phyloP scores from a whole-genome alignment of 2,113 vertebrate genomes.

The Pluvialis apricaria region DNA sequence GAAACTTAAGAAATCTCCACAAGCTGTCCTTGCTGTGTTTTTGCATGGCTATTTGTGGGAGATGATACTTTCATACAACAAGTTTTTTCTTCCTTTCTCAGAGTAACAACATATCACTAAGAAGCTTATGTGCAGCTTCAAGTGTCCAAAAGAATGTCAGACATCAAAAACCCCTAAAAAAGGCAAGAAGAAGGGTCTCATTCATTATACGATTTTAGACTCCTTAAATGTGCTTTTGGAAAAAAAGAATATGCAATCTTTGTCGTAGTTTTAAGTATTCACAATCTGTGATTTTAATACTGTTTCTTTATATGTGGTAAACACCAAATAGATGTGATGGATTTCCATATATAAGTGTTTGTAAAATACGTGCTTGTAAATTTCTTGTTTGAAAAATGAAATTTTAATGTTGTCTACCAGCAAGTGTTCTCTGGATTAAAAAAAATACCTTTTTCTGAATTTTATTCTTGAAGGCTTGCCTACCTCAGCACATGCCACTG shows the following conservation, averaged over 20 bases:
- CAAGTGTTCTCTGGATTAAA: neutral
- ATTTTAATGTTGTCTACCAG: neutral
- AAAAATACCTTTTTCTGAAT: neutral
- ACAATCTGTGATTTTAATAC: neutral
- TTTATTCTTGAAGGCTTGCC: neutral
- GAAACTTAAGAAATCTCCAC: neutral
- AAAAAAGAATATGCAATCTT: neutral
- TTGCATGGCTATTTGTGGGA: neutral
- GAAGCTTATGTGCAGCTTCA: neutral
- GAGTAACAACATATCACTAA: neutral
- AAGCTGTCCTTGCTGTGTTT: neutral
- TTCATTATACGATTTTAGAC: neutral
- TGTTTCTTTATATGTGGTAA: neutral
- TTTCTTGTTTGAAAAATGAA: neutral
- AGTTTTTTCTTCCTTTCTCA: neutral
- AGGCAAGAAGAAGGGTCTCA: neutral
- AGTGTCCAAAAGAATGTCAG: neutral
- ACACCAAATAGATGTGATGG: neutral
- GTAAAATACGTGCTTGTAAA: neutral
- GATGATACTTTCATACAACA: neutral
- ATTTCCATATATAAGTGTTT: neutral
- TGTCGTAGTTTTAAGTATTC: neutral
- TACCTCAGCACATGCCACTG: neutral
- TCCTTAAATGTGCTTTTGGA: neutral
- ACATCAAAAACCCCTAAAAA: neutral